These are phyloP conservation scores for Charadrius vociferus DNA, from an alignment of 2,113 vertebrate genomes.

Conservation along the genomic window DNA sequence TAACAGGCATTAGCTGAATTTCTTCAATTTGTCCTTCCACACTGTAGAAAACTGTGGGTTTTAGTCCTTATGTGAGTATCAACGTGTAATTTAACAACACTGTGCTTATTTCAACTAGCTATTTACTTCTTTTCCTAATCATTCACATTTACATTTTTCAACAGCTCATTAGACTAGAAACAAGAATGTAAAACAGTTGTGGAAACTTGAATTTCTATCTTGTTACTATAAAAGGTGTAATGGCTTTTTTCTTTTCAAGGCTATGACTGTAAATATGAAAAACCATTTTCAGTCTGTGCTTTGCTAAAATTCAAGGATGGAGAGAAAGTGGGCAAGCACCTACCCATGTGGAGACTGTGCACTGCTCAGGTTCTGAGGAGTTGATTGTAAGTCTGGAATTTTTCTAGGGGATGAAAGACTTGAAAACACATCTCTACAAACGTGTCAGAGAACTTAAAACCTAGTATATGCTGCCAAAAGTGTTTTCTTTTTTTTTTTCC, in stretches of 20 bases:
- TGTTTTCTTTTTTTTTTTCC: background rate
- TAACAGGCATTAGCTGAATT: background rate
- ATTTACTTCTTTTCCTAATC: background rate
- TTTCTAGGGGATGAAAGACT: background rate
- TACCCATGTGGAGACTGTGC: background rate
- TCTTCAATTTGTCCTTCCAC: background rate
- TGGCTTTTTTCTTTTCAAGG: background rate
- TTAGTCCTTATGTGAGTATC: background rate
- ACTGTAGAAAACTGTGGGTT: background rate
- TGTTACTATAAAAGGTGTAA: background rate
- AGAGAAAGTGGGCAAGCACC: background rate
- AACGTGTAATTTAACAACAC: background rate
- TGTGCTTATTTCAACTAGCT: background rate
- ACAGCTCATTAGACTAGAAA: background rate
- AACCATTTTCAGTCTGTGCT: background rate
- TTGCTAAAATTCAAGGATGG: background rate
- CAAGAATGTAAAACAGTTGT: background rate
- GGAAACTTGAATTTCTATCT: background rate
- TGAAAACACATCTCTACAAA: background rate
- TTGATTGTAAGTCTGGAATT: background rate
- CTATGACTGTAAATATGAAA: background rate
- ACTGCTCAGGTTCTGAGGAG: background rate
- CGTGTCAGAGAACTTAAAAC: background rate
- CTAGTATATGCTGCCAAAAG: background rate
- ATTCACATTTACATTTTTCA: background rate